phyloP scores from a whole-genome alignment of 2,888 invertebrate species.

The Drosophila nigricruria region DNA sequence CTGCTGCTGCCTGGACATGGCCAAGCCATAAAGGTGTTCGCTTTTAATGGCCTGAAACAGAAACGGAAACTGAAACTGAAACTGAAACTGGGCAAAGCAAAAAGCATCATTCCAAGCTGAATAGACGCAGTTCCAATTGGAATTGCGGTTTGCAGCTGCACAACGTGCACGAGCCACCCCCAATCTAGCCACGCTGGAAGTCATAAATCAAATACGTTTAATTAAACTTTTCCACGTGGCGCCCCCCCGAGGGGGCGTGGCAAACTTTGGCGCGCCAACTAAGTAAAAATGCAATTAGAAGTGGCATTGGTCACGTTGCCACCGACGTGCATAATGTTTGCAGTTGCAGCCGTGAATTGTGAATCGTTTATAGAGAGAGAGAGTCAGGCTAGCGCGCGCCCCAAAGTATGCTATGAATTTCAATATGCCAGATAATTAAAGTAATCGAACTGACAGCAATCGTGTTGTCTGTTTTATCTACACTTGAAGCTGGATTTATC shows the following conservation, averaged over 20 bases:
- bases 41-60: constrained; percentile 44
- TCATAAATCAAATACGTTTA: constrained; percentile 79
- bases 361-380: constrained; percentile 12
- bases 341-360: constrained; percentile 30
- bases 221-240: constrained; percentile 69
- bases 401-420: constrained; percentile 20
- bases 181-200: constrained; percentile 19
- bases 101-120: constrained; percentile 32
- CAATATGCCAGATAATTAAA: background rate
- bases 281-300: constrained; percentile 78
- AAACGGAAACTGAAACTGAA: background rate
- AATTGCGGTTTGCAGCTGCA: constrained; percentile 59
- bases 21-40: constrained; percentile 52
- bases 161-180: constrained; percentile 2
- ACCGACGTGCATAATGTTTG: constrained; percentile 63
- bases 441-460: background rate
- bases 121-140: constrained; percentile 62
- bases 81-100: constrained; percentile 1
- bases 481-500: background rate
- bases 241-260: constrained; percentile 9
- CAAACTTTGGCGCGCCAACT: constrained; percentile 59
- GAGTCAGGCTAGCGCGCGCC: background rate
- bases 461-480: background rate
- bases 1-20: background rate
- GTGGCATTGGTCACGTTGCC: constrained; percentile 54